Conservation (phyloP, 2,113 vertebrate species). For the Rissa tridactyla region DNA sequence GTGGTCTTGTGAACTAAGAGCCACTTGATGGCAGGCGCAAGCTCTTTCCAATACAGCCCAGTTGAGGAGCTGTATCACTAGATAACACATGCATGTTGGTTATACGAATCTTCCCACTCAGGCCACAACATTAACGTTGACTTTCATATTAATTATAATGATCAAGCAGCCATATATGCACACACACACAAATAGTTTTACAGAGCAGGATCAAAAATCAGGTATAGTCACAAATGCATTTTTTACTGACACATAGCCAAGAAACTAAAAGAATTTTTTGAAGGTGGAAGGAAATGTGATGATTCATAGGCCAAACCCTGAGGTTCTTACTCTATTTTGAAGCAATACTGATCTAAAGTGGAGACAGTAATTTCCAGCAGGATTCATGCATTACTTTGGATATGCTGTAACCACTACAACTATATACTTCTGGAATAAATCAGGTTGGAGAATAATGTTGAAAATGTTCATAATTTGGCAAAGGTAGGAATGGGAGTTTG, state of each 20-base stretch:
- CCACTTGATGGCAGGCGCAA: background rate
- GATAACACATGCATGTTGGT: background rate
- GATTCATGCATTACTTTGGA: background rate
- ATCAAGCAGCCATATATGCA: background rate
- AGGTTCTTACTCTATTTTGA: background rate
- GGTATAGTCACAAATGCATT: background rate
- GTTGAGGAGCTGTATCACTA: background rate
- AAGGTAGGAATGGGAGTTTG: background rate
- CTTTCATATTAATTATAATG: background rate
- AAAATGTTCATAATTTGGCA: background rate
- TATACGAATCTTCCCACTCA: background rate
- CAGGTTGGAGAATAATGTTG: background rate
- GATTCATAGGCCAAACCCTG: background rate
- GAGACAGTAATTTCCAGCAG: background rate
- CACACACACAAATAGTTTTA: background rate
- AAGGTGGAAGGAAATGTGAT: background rate
- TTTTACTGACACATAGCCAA: background rate
- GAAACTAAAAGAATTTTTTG: background rate
- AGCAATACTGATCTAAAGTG: background rate
- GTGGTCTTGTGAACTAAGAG: background rate
- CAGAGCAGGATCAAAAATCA: background rate
- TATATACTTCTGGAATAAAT: background rate
- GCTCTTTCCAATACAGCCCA: background rate
- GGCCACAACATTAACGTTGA: background rate
- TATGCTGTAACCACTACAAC: background rate